Evolutionary conservation across 2,797 vertebrate genomes (phyloP).

Genomic region (Sebastes ruberrimus): DNA sequence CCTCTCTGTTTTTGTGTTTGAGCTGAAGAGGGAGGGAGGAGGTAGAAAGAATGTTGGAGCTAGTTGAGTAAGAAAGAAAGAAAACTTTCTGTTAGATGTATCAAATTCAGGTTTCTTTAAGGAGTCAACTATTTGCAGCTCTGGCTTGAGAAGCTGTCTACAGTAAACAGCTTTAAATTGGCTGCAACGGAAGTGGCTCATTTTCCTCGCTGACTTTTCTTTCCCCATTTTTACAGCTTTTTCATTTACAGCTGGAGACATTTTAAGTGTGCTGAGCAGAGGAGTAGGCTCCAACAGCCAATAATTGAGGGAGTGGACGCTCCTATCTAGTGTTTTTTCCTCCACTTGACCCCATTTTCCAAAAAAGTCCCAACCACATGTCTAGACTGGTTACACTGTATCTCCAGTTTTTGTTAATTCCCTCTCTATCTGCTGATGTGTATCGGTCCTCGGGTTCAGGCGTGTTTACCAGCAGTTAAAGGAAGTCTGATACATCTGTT

Average conservation of each 20-base stretch:
- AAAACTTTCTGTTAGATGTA: neutral
- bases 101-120: neutral
- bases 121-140: conserved; percentile 1
- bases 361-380: conserved; percentile 26
- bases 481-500: conserved; percentile 79
- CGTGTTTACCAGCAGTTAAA: conserved; percentile 64
- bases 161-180: conserved; percentile 53
- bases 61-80: conserved; percentile 9
- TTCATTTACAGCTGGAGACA: conserved; percentile 60
- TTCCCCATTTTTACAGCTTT: conserved; percentile 51
- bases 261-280: conserved; percentile 41
- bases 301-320: conserved; percentile 44
- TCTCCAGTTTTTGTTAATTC: conserved; percentile 47
- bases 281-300: conserved; percentile 15
- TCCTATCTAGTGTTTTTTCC: conserved; percentile 25
- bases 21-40: conserved; percentile 43
- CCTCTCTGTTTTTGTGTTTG: conserved; percentile 64
- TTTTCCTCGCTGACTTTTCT: conserved; percentile 38
- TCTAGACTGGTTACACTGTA: conserved; percentile 22
- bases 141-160: conserved; percentile 1
- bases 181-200: conserved; percentile 49
- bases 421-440: conserved; percentile 38
- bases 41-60: conserved; percentile 51
- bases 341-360: conserved; percentile 54
- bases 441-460: conserved; percentile 45